Percentiles rank a stretch among this genome's conserved stretches.
Evolutionary conservation across 92 coral and sea anemone species (phyloP).

Genomic region (Parazoanthus swiftii): DNA sequence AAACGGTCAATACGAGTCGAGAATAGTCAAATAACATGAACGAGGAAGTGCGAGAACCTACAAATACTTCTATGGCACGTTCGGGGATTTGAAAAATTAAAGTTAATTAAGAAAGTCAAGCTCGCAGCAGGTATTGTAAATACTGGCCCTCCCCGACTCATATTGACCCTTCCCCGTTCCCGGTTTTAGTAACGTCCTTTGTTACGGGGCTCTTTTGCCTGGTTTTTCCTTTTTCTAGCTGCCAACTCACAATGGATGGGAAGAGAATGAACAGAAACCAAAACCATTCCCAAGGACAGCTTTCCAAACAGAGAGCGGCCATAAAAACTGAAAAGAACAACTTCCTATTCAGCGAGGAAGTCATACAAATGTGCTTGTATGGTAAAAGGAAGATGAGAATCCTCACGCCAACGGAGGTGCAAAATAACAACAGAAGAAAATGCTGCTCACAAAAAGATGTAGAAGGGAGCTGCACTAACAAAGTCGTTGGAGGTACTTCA

Average conservation of each 20-base stretch:
- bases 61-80: no score
- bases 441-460: background rate
- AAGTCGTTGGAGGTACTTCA: background rate
- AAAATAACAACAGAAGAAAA: background rate
- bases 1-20: no score
- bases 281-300: background rate
- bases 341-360: conserved; percentile 10
- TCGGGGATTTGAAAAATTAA: no score
- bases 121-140: no score
- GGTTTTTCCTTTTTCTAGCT: background rate
- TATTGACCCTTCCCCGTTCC: no score
- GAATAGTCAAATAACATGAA: no score
- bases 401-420: background rate
- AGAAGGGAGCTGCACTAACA: background rate
- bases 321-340: background rate
- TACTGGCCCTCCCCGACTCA: no score
- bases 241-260: background rate
- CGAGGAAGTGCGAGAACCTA: no score
- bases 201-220: background rate
- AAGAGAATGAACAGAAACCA: background rate
- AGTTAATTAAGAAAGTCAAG: no score
- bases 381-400: conserved; percentile 16
- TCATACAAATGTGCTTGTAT: conserved; percentile 24
- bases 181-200: no score
- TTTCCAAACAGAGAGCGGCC: background rate